These are phyloP conservation scores for Neolamprologus sp. DNA, from an alignment of 2,113 vertebrate species.

Conservation along the genomic window DNA sequence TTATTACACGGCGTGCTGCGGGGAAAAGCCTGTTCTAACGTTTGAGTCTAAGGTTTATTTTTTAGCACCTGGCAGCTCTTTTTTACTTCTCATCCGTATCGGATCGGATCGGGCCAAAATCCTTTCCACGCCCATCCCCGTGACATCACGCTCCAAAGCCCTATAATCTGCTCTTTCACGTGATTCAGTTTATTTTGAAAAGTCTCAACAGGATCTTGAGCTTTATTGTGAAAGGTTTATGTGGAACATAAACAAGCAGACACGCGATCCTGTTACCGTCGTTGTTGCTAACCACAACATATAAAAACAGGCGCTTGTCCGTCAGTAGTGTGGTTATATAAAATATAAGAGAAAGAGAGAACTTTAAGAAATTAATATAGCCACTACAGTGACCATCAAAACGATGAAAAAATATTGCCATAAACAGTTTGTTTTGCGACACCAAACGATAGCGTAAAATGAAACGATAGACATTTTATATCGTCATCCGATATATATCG, in stretches of 20 bases:
- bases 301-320: accelerated
- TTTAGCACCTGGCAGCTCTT: not conserved
- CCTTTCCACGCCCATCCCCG: too few relatives aligned
- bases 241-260: too few relatives aligned
- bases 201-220: too few relatives aligned
- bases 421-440: not conserved
- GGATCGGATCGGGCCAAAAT: not conserved
- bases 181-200: too few relatives aligned
- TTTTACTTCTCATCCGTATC: not conserved
- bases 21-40: not conserved
- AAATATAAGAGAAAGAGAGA: not conserved
- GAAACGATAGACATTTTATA: accelerated
- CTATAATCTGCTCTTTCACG: not conserved
- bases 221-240: too few relatives aligned
- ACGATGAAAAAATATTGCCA: not conserved
- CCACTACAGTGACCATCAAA: not conserved
- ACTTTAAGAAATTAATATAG: not conserved
- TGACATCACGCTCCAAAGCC: too few relatives aligned
- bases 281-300: accelerated
- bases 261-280: accelerated
- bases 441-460: not conserved
- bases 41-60: not conserved
- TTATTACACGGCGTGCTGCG: not conserved
- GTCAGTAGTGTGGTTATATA: accelerated
- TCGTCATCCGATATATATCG: not conserved